Evolutionary conservation across 2,888 invertebrate genomes (phyloP).

Genomic region (Pandemis heparana): DNA sequence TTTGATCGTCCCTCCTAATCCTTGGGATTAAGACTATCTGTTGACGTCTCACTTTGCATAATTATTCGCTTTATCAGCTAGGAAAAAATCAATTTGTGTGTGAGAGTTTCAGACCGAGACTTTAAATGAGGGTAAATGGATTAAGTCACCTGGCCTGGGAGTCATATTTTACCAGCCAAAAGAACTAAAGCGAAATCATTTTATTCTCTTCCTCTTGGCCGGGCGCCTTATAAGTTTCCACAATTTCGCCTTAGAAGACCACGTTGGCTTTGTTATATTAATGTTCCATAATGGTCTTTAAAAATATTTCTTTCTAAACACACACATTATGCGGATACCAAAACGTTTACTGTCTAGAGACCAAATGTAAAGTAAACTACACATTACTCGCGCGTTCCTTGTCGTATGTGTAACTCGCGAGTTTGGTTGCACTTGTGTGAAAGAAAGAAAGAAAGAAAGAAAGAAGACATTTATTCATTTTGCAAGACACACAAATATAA

Average conservation of each 20-base stretch:
- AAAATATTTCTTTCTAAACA: conserved; percentile 24
- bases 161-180: not conserved
- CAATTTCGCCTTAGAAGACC: conserved; percentile 12
- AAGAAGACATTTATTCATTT: no score
- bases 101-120: conserved; percentile 45
- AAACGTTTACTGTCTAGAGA: no score
- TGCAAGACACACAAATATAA: no score
- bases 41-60: conserved; percentile 75
- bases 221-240: conserved; percentile 4
- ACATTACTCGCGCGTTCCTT: no score
- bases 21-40: conserved; percentile 70
- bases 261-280: conserved; percentile 31
- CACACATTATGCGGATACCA: not conserved
- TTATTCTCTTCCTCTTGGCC: not conserved
- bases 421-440: no score
- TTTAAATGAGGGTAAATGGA: not conserved
- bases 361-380: no score
- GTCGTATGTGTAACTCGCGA: no score
- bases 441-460: no score
- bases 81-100: conserved; percentile 71
- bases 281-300: conserved; percentile 13
- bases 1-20: conserved; percentile 77
- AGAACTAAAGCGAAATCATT: not conserved
- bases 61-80: conserved; percentile 74
- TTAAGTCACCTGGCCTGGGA: not conserved